Evolutionary conservation across 2,113 vertebrate genomes (phyloP).

Genomic region (Hymenochirus boettgeri): DNA sequence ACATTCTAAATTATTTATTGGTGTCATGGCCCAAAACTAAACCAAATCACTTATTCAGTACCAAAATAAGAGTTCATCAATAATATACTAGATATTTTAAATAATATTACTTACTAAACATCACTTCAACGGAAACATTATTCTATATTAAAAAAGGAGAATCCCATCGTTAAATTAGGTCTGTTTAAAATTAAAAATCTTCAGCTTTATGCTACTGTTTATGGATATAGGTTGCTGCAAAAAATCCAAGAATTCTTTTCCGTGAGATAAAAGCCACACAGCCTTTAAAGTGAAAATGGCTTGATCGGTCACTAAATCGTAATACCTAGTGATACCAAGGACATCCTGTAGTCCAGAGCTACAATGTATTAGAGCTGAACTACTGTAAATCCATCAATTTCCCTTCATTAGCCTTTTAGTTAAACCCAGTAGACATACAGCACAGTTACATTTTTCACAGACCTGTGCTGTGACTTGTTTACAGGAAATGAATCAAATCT

Average conservation of each 20-base stretch:
- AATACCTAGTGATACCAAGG: neutral
- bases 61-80: slow-evolving; percentile 22
- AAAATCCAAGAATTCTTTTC: slow-evolving; percentile 41
- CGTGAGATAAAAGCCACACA: too few species aligned
- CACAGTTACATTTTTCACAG: neutral
- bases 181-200: slow-evolving; percentile 43
- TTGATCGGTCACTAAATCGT: slow-evolving; percentile 17
- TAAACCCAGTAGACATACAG: neutral
- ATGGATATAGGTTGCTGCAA: neutral
- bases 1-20: slow-evolving; percentile 16
- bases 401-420: neutral
- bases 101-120: slow-evolving; percentile 40
- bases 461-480: slow-evolving; percentile 6
- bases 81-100: slow-evolving; percentile 9
- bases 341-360: neutral
- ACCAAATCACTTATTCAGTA: slow-evolving; percentile 10
- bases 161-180: slow-evolving; percentile 53
- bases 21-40: too few species aligned
- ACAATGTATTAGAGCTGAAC: neutral
- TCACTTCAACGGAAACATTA: slow-evolving; percentile 49
- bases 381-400: neutral
- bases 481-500: neutral
- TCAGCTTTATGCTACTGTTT: slow-evolving; percentile 17
- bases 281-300: slow-evolving; percentile 24
- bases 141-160: too few species aligned